A percentile compares a stretch with the other conserved stretches of the same genome.
These are phyloP conservation scores for Panopea generosa DNA, from an alignment of 2,888 invertebrate genomes.

Conservation along the genomic window DNA sequence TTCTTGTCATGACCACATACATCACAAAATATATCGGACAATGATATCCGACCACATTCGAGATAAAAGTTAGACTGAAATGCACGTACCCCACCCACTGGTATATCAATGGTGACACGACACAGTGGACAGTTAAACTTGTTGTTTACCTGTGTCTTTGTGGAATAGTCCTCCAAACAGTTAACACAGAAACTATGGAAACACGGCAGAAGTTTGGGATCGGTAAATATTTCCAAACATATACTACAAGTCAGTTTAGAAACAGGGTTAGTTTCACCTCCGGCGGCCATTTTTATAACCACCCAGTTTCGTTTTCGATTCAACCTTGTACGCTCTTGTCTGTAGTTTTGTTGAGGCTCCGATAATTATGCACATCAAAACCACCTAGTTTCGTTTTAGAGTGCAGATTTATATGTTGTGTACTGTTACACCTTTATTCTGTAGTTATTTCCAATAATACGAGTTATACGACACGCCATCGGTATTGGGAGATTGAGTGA, in stretches of 20 bases:
- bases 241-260: slow-evolving; percentile 4
- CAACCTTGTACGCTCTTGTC: no score
- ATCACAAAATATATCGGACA: slow-evolving; percentile 1
- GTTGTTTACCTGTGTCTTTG: neutral
- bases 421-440: no score
- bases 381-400: no score
- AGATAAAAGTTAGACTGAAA: slow-evolving; percentile 13
- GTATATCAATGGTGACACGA: slow-evolving; percentile 2
- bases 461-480: no score
- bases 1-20: slow-evolving; percentile 12
- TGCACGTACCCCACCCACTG: slow-evolving; percentile 12
- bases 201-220: slow-evolving; percentile 5
- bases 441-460: no score
- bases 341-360: no score
- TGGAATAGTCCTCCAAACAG: neutral
- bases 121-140: slow-evolving; percentile 7
- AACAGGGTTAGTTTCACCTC: neutral
- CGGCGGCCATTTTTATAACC: no score
- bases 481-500: no score
- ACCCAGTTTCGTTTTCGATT: no score
- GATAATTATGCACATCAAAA: no score
- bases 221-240: neutral
- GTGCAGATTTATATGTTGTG: no score
- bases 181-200: slow-evolving; percentile 1
- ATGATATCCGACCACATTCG: neutral